Conservation (phyloP, 2,113 vertebrate species). For the Plecotus auritus region DNA sequence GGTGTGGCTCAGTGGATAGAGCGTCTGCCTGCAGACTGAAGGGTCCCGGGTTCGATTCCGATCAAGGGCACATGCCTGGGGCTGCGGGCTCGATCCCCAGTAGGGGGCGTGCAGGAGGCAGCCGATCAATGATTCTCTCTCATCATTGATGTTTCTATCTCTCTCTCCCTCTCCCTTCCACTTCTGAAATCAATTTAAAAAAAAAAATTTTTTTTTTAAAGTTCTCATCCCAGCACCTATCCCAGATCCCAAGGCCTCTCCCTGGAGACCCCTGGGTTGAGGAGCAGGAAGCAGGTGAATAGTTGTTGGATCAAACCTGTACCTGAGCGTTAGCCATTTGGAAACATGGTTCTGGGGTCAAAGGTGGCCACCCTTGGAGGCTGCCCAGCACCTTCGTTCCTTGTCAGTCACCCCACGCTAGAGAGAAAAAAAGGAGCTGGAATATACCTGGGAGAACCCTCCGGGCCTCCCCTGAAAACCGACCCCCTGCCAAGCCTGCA, state of each 20-base stretch:
- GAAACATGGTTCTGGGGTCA: neutral
- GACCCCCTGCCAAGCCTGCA: neutral
- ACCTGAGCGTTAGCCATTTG: neutral
- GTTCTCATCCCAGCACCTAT: neutral
- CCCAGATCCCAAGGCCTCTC: neutral
- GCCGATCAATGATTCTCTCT: too few relatives aligned
- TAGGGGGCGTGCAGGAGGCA: too few relatives aligned
- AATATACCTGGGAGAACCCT: neutral
- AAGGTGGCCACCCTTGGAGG: neutral
- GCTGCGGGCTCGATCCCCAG: too few relatives aligned
- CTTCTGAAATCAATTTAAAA: too few relatives aligned
- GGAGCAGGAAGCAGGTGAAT: neutral
- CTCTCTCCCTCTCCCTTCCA: too few relatives aligned
- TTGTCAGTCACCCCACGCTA: neutral
- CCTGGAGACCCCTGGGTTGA: neutral
- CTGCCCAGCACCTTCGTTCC: neutral
- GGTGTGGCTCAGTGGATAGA: too few relatives aligned
- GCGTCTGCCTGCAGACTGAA: too few relatives aligned
- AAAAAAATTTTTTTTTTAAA: too few relatives aligned
- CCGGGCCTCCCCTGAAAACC: neutral
- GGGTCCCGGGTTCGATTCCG: too few relatives aligned
- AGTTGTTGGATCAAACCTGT: neutral
- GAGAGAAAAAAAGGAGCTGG: neutral
- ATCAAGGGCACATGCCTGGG: too few relatives aligned
- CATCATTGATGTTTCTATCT: too few relatives aligned